These are phyloP conservation scores for Eumaeus atala DNA, from an alignment of 1,140 invertebrate genomes.

Conservation along the genomic window DNA sequence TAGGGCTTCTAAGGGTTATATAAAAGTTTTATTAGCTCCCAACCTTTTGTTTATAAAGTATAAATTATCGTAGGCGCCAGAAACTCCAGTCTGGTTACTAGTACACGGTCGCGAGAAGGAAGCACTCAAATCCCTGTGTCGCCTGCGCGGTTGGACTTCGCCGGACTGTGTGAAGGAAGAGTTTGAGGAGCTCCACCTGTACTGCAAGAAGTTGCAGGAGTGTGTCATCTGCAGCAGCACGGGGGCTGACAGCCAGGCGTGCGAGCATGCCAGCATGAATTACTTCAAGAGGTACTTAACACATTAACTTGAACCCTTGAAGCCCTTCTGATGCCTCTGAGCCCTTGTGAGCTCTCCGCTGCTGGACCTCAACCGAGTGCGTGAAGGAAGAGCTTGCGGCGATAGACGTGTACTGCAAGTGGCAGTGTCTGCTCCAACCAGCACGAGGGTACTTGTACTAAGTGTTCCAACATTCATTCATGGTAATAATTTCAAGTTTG, in stretches of 20 bases:
- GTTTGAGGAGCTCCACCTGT: slow-evolving; percentile 54
- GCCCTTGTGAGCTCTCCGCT: no score
- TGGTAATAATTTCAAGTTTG: no score
- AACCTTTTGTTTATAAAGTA: no score
- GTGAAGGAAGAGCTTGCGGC: no score
- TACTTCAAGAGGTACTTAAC: slow-evolving; percentile 46
- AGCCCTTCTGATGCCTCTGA: neutral
- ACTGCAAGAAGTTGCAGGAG: slow-evolving; percentile 46
- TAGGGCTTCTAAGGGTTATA: no score
- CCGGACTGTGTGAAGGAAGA: slow-evolving; percentile 66
- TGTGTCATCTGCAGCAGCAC: slow-evolving; percentile 48
- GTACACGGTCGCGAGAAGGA: slow-evolving; percentile 68
- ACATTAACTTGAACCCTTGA: no score
- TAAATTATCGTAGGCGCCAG: slow-evolving; percentile 71
- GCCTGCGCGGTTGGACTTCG: slow-evolving; percentile 72
- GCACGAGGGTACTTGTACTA: no score
- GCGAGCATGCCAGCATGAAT: slow-evolving; percentile 51
- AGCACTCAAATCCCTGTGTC: slow-evolving; percentile 66
- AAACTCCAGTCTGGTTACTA: slow-evolving; percentile 80
- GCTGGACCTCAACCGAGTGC: no score
- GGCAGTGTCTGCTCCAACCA: no score
- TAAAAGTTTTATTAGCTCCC: no score
- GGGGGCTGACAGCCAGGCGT: slow-evolving; percentile 29
- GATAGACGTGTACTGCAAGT: no score
- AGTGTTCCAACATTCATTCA: no score